Percentiles rank a stretch among this genome's conserved stretches.
Evolutionary conservation across 2,797 vertebrate species (phyloP).

Genomic region (Oryzias sinensis): DNA sequence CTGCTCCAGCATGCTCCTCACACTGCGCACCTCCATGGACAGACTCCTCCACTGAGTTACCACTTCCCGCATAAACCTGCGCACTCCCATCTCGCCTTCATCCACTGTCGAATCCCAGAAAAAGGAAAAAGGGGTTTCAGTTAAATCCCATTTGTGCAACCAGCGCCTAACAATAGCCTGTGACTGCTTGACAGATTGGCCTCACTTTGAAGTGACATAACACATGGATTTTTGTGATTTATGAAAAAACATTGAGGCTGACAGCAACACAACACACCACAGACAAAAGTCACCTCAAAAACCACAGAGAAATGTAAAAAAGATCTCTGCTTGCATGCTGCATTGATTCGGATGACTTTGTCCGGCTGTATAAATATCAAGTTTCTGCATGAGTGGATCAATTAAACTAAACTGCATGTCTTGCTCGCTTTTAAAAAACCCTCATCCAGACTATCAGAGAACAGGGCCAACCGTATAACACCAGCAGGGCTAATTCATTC

Average conservation of each 20-base stretch:
- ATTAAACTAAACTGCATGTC: slow-evolving; percentile 19
- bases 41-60: slow-evolving; percentile 92
- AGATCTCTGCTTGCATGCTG: slow-evolving; percentile 26
- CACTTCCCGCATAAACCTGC: slow-evolving; percentile 88
- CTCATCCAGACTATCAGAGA: slow-evolving; percentile 31
- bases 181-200: too few species aligned
- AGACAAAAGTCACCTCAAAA: slow-evolving; percentile 55
- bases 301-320: slow-evolving; percentile 51
- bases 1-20: slow-evolving; percentile 94
- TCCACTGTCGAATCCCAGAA: slow-evolving; percentile 72
- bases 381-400: slow-evolving; percentile 3
- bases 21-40: slow-evolving; percentile 91
- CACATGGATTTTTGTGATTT: slow-evolving; percentile 26
- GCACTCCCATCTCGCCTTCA: slow-evolving; percentile 84
- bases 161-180: too few species aligned
- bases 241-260: slow-evolving; percentile 27
- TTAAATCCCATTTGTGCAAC: too few species aligned
- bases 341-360: slow-evolving; percentile 20
- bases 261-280: slow-evolving; percentile 25
- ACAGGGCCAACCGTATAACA: slow-evolving; percentile 10
- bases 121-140: neutral
- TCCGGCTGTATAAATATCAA: slow-evolving; percentile 13
- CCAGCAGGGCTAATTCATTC: slow-evolving; percentile 45
- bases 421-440: slow-evolving; percentile 6
- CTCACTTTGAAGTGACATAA: neutral